Conservation (phyloP, 2,888 invertebrate genomes). For the Trachelus tabidus region DNA sequence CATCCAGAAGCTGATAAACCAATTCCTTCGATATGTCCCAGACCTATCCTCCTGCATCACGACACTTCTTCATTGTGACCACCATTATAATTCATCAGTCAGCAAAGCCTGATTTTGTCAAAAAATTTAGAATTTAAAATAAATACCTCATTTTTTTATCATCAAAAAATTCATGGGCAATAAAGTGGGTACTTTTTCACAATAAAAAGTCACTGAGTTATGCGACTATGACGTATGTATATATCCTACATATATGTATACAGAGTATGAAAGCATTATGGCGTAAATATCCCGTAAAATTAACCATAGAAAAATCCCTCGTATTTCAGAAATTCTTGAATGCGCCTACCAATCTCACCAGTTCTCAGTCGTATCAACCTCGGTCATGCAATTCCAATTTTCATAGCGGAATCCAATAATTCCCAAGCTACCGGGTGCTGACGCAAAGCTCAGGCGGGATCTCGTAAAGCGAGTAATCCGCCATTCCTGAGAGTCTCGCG, state of each 20-base stretch:
- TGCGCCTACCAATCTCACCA: background rate
- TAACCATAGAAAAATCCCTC: background rate
- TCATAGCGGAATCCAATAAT: slow-evolving; percentile 3
- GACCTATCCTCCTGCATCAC: background rate
- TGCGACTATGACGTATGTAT: too few species aligned
- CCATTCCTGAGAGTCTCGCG: background rate
- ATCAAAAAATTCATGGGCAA: background rate
- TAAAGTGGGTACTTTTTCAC: background rate
- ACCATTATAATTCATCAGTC: background rate
- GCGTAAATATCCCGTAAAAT: background rate
- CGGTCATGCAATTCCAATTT: background rate
- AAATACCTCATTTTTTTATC: background rate
- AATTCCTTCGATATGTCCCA: background rate
- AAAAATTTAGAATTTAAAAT: background rate
- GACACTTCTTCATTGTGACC: background rate
- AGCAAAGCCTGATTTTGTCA: background rate
- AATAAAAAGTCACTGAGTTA: background rate
- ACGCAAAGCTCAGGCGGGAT: background rate
- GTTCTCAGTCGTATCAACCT: background rate
- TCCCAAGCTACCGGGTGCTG: background rate
- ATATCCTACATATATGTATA: background rate
- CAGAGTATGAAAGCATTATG: background rate
- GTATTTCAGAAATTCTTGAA: background rate
- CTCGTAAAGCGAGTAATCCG: slow-evolving; percentile 7
- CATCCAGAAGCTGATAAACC: background rate